These are phyloP conservation scores for Micromesistius poutassou DNA, from an alignment of 2,797 vertebrate species.

Conservation along the genomic window DNA sequence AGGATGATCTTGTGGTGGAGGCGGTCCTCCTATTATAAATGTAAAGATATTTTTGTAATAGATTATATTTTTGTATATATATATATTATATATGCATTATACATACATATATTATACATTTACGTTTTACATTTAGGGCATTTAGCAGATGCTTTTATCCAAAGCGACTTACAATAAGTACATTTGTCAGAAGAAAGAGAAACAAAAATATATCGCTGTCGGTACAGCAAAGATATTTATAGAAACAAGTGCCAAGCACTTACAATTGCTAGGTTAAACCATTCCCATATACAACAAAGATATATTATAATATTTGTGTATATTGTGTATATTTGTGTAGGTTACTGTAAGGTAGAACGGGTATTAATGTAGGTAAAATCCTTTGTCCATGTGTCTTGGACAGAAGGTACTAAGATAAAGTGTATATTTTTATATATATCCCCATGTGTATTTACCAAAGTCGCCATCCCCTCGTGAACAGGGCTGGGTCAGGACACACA, in stretches of 20 bases:
- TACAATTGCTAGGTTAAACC: no score
- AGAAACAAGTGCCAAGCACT: no score
- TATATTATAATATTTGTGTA: no score
- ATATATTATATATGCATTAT: neutral
- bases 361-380: neutral
- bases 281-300: no score
- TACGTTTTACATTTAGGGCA: no score
- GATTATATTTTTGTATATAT: neutral
- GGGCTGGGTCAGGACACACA: conserved; percentile 84
- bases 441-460: conserved; percentile 29
- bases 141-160: no score
- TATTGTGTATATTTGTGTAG: no score
- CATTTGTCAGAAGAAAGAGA: no score
- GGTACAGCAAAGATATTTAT: no score
- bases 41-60: conserved; percentile 9
- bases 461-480: conserved; percentile 71
- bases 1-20: conserved; percentile 39
- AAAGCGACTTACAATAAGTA: no score
- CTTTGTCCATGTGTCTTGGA: neutral
- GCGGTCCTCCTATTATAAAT: conserved; percentile 36
- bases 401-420: neutral
- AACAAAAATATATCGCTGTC: no score
- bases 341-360: neutral
- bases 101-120: no score
- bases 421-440: neutral